A percentile compares a stretch with the other conserved stretches of the same genome.
Conservation (phyloP, 2,797 vertebrate genomes). For the Sebastes taczanowskii region DNA sequence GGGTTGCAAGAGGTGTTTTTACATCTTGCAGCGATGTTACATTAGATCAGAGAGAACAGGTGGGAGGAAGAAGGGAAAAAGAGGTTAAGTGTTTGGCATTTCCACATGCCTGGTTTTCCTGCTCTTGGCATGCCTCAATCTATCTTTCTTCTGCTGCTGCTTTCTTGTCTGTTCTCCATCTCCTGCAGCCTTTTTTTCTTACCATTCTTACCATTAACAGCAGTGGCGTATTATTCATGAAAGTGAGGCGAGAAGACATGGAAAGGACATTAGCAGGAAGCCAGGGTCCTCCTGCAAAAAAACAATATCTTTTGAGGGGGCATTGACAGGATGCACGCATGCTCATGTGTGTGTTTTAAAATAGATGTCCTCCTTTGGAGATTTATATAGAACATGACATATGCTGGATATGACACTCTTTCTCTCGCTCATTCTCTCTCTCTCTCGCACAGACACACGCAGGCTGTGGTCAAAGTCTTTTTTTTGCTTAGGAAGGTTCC, state of each 20-base stretch:
- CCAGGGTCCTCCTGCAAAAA: not conserved
- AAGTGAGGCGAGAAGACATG: slow-evolving; percentile 51
- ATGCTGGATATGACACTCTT: slow-evolving; percentile 23
- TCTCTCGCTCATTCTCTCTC: not conserved
- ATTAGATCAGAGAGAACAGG: slow-evolving; percentile 61
- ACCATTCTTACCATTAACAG: not conserved
- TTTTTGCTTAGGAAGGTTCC: too few relatives aligned
- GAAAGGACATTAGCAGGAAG: slow-evolving; percentile 65
- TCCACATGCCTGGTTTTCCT: slow-evolving; percentile 38
- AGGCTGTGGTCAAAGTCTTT: too few relatives aligned
- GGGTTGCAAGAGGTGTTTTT: slow-evolving; percentile 48
- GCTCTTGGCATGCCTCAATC: slow-evolving; percentile 51
- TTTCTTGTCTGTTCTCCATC: slow-evolving; percentile 8
- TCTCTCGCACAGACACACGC: not conserved
- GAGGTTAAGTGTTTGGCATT: slow-evolving; percentile 62
- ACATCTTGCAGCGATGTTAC: slow-evolving; percentile 55
- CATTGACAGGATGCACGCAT: slow-evolving; percentile 14
- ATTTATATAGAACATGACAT: slow-evolving; percentile 66
- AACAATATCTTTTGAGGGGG: slow-evolving; percentile 6
- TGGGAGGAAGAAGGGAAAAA: slow-evolving; percentile 44
- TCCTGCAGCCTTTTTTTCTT: slow-evolving; percentile 19
- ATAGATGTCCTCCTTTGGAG: slow-evolving; percentile 66
- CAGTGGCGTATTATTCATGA: slow-evolving; percentile 63
- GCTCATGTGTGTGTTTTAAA: slow-evolving; percentile 45
- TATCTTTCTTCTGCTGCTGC: not conserved